Evolutionary conservation across 2,888 invertebrate genomes (phyloP).

Genomic region (Steromphala cineraria): DNA sequence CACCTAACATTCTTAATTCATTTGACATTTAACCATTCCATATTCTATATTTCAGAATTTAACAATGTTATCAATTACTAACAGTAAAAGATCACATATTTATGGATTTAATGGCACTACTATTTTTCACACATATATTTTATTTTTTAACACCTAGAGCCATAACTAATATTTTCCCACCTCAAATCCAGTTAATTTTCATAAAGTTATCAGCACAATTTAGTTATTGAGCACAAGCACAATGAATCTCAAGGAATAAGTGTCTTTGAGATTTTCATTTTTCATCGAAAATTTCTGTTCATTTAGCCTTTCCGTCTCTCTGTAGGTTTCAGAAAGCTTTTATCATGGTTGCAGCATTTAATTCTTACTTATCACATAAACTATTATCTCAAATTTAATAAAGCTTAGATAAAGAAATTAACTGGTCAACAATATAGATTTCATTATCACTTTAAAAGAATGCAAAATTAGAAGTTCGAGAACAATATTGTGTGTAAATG

Average conservation of each 20-base stretch:
- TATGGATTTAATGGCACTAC: background rate
- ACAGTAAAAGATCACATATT: background rate
- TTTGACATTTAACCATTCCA: background rate
- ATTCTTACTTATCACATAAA: background rate
- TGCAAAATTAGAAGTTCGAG: background rate
- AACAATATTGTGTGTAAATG: too few species aligned
- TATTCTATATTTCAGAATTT: background rate
- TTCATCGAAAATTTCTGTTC: background rate
- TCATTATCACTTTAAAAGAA: background rate
- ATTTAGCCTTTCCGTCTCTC: background rate
- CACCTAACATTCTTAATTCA: background rate
- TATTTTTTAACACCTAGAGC: too few species aligned
- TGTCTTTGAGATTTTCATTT: background rate
- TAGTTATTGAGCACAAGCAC: background rate
- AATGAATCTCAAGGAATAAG: background rate
- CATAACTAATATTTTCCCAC: too few species aligned
- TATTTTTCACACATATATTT: background rate
- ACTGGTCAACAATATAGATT: background rate
- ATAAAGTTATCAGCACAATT: slow-evolving; percentile 28
- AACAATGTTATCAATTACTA: background rate
- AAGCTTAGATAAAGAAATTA: background rate
- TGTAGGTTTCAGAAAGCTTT: background rate
- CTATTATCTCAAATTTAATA: background rate
- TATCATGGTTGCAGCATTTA: background rate
- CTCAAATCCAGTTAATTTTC: background rate